Evolutionary conservation across 2,113 vertebrate species (phyloP), one percentile per base, ranked within the genome.

Genomic region (Aegotheles bennettii): DNA sequence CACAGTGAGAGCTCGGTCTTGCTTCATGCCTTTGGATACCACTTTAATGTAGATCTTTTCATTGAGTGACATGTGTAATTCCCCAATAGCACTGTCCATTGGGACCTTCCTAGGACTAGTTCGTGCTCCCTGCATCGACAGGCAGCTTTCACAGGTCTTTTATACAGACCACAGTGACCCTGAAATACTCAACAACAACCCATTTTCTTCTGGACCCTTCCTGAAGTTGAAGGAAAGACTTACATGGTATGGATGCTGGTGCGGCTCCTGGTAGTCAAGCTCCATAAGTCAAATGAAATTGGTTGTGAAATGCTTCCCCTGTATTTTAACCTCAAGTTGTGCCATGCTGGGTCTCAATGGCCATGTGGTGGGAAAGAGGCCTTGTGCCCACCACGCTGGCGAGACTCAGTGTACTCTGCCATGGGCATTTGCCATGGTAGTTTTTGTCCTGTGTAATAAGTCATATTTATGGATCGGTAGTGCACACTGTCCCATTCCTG

Each of bases 371-470:
- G 76, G 75, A 10, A 75, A 33, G 51, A 48, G 51, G 77, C 42
- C 4, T 10, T 26, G 35, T 50, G 38, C 20, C 88, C 65, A 14
- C 23, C 50, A 2, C 2, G 6, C 26, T 0, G 2, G 69, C 51
- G 54, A 25, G 25, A 21, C 31, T 51, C 0, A 0, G 7, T 1
- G 1, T 0, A 1, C 20, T 90, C 70, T 26, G 40, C 43, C 61
- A 28, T 0, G 1, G 56, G 25, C 45, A 3, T 90, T 84, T 79
- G 45, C 36, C 1, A 2, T 36, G 57, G 57, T 47, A 70, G 86
- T 70, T 84, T 70, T 74, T 93, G 74, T 48, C 4, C 0, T n/a
- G 63, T 61, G 45, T 42, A 48, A 15, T 76, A 23, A 81, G 59
- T 89, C 33, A 36, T 80, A 75, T 85, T 95, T 84, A 38, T 4